phyloP scores from a whole-genome alignment of 2,797 vertebrate genomes.

The Mus minutoides region DNA sequence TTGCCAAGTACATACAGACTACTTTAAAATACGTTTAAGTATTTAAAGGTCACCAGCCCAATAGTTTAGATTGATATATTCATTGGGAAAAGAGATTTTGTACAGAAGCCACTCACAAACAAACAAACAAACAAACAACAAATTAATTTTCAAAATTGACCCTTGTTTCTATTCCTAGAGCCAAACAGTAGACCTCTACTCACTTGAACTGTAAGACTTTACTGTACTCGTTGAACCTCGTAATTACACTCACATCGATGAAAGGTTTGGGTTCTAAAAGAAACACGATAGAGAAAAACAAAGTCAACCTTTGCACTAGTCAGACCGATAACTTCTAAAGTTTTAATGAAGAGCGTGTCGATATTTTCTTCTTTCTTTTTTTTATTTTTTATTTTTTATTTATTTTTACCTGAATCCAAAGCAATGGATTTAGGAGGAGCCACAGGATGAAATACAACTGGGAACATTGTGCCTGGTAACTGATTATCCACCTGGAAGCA shows the following conservation, averaged over 20 bases:
- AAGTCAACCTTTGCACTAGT: neutral
- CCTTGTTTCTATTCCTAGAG: constrained; percentile 29
- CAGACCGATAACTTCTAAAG: neutral
- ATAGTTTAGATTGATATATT: neutral
- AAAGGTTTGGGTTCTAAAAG: constrained; percentile 96
- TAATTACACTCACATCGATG: constrained; percentile 96
- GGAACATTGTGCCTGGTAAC: constrained; percentile 95
- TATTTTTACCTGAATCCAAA: constrained; percentile 96
- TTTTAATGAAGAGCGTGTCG: neutral
- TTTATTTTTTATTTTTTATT: too few species aligned
- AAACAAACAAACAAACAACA: constrained; percentile 7
- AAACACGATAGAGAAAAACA: constrained; percentile 47
- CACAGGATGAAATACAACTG: constrained; percentile 97
- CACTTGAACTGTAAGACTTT: constrained; percentile 97
- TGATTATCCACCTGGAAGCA: constrained; percentile 95
- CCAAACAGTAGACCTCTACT: constrained; percentile 81
- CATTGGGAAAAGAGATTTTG: constrained; percentile 15
- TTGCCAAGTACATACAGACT: constrained; percentile 32
- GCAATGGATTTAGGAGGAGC: constrained; percentile 97
- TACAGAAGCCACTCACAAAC: neutral
- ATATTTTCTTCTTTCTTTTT: neutral
- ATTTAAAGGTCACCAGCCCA: constrained; percentile 23
- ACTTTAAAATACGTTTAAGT: constrained; percentile 28
- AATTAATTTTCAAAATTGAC: constrained; percentile 33
- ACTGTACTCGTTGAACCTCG: constrained; percentile 97